These are phyloP conservation scores for Zaprionus lineosus DNA, from an alignment of 2,888 invertebrate species.

Conservation along the genomic window DNA sequence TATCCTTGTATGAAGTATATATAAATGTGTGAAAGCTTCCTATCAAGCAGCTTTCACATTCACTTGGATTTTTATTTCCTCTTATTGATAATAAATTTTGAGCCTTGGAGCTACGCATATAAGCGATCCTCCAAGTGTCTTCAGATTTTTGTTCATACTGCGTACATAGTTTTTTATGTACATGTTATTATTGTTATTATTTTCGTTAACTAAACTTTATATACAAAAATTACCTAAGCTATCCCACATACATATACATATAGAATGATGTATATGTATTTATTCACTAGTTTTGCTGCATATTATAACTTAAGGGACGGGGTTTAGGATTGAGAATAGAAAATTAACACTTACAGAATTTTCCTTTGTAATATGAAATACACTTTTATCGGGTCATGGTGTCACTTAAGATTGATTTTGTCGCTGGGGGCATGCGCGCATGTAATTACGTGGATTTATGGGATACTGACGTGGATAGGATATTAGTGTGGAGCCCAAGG, in stretches of 20 bases:
- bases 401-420: slow-evolving; percentile 48
- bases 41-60: slow-evolving; percentile 3
- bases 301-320: slow-evolving; percentile 8
- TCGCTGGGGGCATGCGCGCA: slow-evolving; percentile 56
- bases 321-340: not conserved
- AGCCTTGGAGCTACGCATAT: not conserved
- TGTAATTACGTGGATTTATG: slow-evolving; percentile 83
- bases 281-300: slow-evolving; percentile 44
- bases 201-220: slow-evolving; percentile 53
- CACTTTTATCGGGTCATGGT: not conserved
- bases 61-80: slow-evolving; percentile 14
- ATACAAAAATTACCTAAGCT: slow-evolving; percentile 69
- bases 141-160: slow-evolving; percentile 16
- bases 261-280: slow-evolving; percentile 23
- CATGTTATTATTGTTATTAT: slow-evolving; percentile 6
- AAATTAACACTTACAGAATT: slow-evolving; percentile 21
- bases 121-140: slow-evolving; percentile 11
- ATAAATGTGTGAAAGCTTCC: too few relatives aligned
- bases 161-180: not conserved
- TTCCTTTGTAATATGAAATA: not conserved
- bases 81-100: not conserved
- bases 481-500: slow-evolving; percentile 91
- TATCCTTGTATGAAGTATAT: too few relatives aligned
- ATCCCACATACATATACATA: slow-evolving; percentile 21
- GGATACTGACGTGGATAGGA: slow-evolving; percentile 83